These are phyloP conservation scores for Sitobion miscanthi DNA, from an alignment of 1,140 invertebrate genomes.

Conservation along the genomic window DNA sequence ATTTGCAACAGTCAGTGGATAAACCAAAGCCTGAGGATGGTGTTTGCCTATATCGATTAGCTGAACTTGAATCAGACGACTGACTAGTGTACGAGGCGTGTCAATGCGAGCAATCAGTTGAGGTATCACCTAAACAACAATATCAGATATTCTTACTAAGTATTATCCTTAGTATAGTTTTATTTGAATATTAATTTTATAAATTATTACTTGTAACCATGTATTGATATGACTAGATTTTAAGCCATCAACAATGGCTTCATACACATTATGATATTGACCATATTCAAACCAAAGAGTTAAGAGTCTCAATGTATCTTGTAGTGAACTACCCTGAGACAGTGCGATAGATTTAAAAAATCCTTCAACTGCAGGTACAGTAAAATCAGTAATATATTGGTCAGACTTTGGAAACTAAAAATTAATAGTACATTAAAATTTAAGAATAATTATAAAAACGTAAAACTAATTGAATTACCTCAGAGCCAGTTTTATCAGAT, in stretches of 20 bases:
- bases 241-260: constrained; percentile 90
- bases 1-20: constrained; percentile 95
- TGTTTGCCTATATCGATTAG: constrained; percentile 93
- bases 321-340: constrained; percentile 91
- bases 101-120: constrained; percentile 98
- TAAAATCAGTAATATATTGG: constrained; percentile 78
- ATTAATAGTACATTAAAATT: neutral
- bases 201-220: constrained; percentile 81
- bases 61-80: constrained; percentile 88
- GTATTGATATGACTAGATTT: constrained; percentile 95
- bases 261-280: constrained; percentile 90
- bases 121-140: constrained; percentile 83
- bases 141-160: no score
- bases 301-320: constrained; percentile 92
- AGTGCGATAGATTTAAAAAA: constrained; percentile 96
- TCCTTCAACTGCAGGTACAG: constrained; percentile 92
- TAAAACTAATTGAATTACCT: constrained; percentile 20
- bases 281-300: constrained; percentile 97
- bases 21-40: constrained; percentile 91
- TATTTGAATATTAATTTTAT: constrained; percentile 59
- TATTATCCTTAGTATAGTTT: neutral
- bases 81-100: constrained; percentile 85
- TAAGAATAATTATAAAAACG: neutral
- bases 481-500: constrained; percentile 3
- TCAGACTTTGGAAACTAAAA: neutral